A percentile compares a stretch with the other conserved stretches of the same genome.
phyloP scores from a whole-genome alignment of 2,113 vertebrate genomes.

The Euleptes europaea region DNA sequence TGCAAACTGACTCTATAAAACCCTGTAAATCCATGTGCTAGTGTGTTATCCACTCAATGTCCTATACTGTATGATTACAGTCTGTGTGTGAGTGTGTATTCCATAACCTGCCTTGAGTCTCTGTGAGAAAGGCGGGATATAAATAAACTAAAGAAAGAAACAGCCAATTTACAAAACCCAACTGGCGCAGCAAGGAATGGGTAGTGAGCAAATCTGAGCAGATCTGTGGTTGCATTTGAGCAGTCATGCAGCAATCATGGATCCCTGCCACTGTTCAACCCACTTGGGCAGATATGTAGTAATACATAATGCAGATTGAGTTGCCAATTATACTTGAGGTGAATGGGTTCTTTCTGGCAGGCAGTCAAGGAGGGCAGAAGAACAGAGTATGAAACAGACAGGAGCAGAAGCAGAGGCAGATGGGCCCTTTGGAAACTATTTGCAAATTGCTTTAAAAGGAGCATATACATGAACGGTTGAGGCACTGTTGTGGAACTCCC shows the following conservation, averaged over 20 bases:
- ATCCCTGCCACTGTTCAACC: neutral
- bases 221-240: no score
- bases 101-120: no score
- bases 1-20: neutral
- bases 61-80: no score
- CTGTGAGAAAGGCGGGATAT: no score
- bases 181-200: neutral
- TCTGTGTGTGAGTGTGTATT: no score
- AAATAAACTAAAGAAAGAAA: neutral
- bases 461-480: neutral
- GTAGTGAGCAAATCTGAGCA: neutral
- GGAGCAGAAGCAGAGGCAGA: neutral
- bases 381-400: neutral
- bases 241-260: no score
- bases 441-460: neutral
- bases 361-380: neutral
- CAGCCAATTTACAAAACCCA: neutral
- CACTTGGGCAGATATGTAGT: neutral
- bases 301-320: neutral
- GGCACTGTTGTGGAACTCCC: no score
- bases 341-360: neutral
- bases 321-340: no score
- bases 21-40: neutral
- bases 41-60: no score
- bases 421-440: neutral